These are phyloP conservation scores for Athrips mouffetella DNA, from an alignment of 2,888 invertebrate species.

Conservation along the genomic window DNA sequence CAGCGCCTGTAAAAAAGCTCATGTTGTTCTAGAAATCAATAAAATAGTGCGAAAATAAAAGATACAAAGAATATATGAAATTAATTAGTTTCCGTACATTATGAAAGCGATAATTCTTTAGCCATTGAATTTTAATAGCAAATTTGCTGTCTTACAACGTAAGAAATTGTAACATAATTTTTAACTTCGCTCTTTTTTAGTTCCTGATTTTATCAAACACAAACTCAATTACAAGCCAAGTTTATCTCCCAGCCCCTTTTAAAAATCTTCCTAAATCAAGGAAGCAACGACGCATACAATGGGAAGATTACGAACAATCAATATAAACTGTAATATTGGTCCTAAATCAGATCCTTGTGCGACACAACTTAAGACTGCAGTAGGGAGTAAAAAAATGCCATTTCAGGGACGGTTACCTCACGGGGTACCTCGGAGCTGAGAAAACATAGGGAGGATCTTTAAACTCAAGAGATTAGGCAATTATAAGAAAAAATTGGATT, in stretches of 20 bases:
- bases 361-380: constrained; percentile 26
- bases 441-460: constrained; percentile 39
- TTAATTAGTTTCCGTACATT: constrained; percentile 8
- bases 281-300: constrained; percentile 47
- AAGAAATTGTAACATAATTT: too few species aligned
- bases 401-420: constrained; percentile 67
- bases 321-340: constrained; percentile 55
- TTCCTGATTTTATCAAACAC: neutral
- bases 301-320: constrained; percentile 59
- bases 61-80: neutral
- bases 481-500: constrained; percentile 60
- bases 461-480: constrained; percentile 63
- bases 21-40: neutral
- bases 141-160: neutral
- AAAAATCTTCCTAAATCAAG: constrained; percentile 32
- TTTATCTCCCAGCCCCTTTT: neutral
- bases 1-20: neutral
- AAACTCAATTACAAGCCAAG: neutral
- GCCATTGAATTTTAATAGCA: neutral
- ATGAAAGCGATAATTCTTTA: constrained; percentile 1
- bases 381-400: constrained; percentile 62
- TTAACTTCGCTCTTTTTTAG: too few species aligned
- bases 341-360: constrained; percentile 53
- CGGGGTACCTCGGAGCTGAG: constrained; percentile 43
- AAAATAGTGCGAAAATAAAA: neutral